Percentiles rank a stretch among this genome's conserved stretches.
phyloP scores from a whole-genome alignment of 1,140 invertebrate species.

The Drosophila bifasciata region DNA sequence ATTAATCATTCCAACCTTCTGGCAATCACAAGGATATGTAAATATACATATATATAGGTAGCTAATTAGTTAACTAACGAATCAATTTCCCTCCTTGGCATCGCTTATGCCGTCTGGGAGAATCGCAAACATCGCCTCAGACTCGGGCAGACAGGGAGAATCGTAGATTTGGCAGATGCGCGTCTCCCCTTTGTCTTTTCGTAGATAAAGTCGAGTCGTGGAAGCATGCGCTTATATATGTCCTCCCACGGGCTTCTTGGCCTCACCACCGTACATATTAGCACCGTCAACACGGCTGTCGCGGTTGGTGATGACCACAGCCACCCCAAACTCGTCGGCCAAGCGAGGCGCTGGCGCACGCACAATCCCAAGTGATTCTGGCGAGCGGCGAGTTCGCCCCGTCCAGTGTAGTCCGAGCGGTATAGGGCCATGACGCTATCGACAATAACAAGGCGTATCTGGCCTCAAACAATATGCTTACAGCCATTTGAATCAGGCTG shows the following conservation, averaged over 20 bases:
- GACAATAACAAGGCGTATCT: conserved; percentile 98
- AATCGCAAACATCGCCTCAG: conserved; percentile 99
- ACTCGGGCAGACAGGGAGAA: conserved; percentile 98
- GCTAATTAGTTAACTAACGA: no score
- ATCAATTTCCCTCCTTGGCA: conserved; percentile 93
- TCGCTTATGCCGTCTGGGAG: conserved; percentile 97
- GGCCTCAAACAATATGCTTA: conserved; percentile 99
- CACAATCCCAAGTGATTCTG: conserved; percentile 98
- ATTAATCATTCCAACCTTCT: no score
- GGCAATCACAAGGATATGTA: background rate
- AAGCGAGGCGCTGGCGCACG: conserved; percentile 95
- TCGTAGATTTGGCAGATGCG: conserved; percentile 99
- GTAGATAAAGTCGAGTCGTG: conserved; percentile 96
- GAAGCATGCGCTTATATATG: conserved; percentile 99
- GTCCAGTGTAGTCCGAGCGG: conserved; percentile 97
- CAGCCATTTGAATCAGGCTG: conserved; percentile 94
- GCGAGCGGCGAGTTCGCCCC: conserved; percentile 96
- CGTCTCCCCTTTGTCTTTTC: conserved; percentile 98
- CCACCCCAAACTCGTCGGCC: conserved; percentile 99
- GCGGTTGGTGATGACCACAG: conserved; percentile 99
- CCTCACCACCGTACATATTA: conserved; percentile 95
- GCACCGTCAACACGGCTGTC: conserved; percentile 98
- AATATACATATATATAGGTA: background rate
- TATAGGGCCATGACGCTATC: conserved; percentile 98
- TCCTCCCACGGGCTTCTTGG: conserved; percentile 99